Base-by-base conservation (phyloP, 30 jellyfish, hydroid and myxozoan genomes). In the Hydractinia symbiolongicarpus region DNA sequence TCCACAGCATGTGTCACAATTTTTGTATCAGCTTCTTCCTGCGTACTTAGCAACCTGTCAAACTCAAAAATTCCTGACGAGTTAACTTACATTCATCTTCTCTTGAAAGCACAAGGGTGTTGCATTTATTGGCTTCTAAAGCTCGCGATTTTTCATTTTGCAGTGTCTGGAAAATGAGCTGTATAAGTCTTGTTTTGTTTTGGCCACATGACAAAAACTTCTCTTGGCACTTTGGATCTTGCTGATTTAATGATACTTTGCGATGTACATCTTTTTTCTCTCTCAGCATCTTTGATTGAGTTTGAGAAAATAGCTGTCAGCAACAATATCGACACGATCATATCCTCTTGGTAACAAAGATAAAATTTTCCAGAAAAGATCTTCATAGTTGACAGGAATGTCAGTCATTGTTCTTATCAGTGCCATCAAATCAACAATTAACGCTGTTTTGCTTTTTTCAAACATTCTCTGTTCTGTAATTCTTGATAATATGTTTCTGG, bases 201-300 rank as follows among this genome's bases (percentile, higher is more conserved):
- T 68, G 50, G 1, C 71, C 71, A 0, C 72, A 68, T 2, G 72
- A 68, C 21, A 68, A 68, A 68, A 68, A 68, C 51, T 68, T 68
- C 78, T 68, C 51, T 11, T 11, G 78, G 72, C n/a, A 68, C 51
- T 20, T 68, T 68, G n/a, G 78, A 68, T 49, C 21, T 16, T 15
- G 78, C 49, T 49, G 53, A 68, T 68, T 15, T 30, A 3, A 20
- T 68, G 78, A 68, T 68, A 15, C 21, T 68, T 68, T 15, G 15
- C 21, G 78, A 68, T 11, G 53, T 68, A 10, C 78, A 0, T 11
- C 78, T 10, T 68, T 68, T 68, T 68, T 72, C 13, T 68, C 78
- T 16, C 53, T 68, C 78, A 11, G 78, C 78, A 20, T 68, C 78
- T 30, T 68, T 68, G 15, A 68, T 68, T 13, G 78, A 68, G 78